A percentile compares a stretch with the other conserved stretches of the same genome.
Evolutionary conservation across 2,113 vertebrate species (phyloP).

Genomic region (Cyprinodon tularosa): DNA sequence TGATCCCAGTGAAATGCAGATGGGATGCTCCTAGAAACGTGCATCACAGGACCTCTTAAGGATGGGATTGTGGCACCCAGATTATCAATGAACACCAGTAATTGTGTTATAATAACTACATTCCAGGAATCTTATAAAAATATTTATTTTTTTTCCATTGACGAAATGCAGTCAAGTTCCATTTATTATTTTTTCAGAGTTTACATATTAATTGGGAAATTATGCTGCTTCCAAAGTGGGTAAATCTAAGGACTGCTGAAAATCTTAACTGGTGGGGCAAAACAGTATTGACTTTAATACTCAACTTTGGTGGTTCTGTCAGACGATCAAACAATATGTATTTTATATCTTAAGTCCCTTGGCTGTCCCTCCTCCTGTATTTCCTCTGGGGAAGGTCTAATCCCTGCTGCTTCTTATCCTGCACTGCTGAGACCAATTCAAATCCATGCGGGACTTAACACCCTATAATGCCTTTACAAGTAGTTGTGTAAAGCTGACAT

Average conservation of each 20-base stretch:
- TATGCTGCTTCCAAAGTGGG: too few species aligned
- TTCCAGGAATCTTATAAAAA: too few species aligned
- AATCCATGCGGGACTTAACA: constrained; percentile 82
- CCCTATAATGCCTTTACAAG: constrained; percentile 82
- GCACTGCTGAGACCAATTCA: constrained; percentile 79
- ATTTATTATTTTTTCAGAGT: too few species aligned
- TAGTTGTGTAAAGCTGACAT: constrained; percentile 82
- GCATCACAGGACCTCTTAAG: neutral
- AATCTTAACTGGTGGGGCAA: neutral
- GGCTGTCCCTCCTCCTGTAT: constrained; percentile 40
- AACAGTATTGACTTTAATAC: neutral
- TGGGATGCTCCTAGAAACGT: neutral
- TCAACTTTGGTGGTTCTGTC: constrained; percentile 3
- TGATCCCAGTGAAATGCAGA: neutral
- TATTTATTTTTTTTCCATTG: neutral
- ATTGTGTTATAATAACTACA: too few species aligned
- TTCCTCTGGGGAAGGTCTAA: constrained; percentile 78
- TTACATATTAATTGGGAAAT: too few species aligned
- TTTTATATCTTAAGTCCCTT: constrained; percentile 44
- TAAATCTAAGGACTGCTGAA: neutral
- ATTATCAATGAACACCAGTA: too few species aligned
- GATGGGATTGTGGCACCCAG: neutral
- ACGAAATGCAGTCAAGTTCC: neutral
- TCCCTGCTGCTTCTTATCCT: constrained; percentile 85
- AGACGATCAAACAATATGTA: constrained; percentile 23